phyloP scores from a whole-genome alignment of 1,140 invertebrate species.

The Lineus longissimus region DNA sequence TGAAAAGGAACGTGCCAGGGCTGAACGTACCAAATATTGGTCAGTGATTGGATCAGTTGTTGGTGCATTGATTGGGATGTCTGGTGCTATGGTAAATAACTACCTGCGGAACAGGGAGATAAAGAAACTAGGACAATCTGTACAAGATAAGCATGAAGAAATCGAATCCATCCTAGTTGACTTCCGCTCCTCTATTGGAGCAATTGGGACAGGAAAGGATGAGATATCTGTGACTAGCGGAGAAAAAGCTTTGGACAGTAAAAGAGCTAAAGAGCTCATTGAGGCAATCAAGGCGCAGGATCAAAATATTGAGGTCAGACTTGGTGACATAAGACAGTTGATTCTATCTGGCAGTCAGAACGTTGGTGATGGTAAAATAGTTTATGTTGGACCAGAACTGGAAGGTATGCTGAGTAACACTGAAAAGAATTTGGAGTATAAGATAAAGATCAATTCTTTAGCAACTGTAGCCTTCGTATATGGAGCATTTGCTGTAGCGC shows the following conservation, averaged over 20 bases:
- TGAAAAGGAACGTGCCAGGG: slow-evolving; percentile 69
- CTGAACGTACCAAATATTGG: slow-evolving; percentile 75
- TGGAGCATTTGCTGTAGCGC: slow-evolving; percentile 34
- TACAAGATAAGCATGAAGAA: slow-evolving; percentile 34
- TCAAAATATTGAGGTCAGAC: slow-evolving; percentile 19
- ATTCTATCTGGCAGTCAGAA: slow-evolving; percentile 13
- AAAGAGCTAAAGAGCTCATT: slow-evolving; percentile 32
- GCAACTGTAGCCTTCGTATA: slow-evolving; percentile 39
- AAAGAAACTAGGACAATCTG: slow-evolving; percentile 57
- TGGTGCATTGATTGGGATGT: slow-evolving; percentile 66
- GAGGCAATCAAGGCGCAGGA: slow-evolving; percentile 30
- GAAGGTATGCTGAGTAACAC: slow-evolving; percentile 32
- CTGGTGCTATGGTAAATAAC: slow-evolving; percentile 66
- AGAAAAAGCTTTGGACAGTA: neutral
- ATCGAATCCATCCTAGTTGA: slow-evolving; percentile 32
- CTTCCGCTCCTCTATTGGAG: slow-evolving; percentile 14
- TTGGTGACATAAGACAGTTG: slow-evolving; percentile 27
- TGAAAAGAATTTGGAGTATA: slow-evolving; percentile 43
- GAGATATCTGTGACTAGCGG: neutral
- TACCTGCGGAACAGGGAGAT: slow-evolving; percentile 65
- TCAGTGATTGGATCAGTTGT: slow-evolving; percentile 69
- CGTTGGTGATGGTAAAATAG: slow-evolving; percentile 19
- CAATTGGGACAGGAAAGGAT: neutral
- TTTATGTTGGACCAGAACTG: slow-evolving; percentile 48
- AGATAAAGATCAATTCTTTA: slow-evolving; percentile 43